Evolutionary conservation across 2,888 invertebrate species (phyloP).

Genomic region (Xestia ashworthii): DNA sequence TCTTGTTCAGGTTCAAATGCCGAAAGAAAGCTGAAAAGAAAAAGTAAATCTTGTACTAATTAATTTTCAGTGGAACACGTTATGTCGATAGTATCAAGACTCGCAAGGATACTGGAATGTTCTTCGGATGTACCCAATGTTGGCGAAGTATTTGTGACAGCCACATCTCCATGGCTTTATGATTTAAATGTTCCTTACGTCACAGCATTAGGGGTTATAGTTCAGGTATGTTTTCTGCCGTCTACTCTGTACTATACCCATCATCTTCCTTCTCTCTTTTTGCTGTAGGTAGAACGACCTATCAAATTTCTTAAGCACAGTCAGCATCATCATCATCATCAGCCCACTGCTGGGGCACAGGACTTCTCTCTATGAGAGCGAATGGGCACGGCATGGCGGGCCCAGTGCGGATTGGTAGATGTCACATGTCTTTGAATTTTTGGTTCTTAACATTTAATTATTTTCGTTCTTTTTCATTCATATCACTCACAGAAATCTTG

Average conservation of each 20-base stretch:
- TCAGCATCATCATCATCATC: too few species aligned
- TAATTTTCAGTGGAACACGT: conserved; percentile 75
- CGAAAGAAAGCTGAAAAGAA: conserved; percentile 82
- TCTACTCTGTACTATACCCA: background rate
- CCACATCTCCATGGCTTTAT: conserved; percentile 69
- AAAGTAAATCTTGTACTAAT: conserved; percentile 49
- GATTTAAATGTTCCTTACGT: conserved; percentile 63
- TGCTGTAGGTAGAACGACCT: too few species aligned
- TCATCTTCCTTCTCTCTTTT: too few species aligned
- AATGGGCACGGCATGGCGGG: too few species aligned
- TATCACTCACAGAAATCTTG: too few species aligned
- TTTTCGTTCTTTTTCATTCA: too few species aligned
- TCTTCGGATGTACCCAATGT: conserved; percentile 22
- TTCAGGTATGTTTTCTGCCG: conserved; percentile 68
- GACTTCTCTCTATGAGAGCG: too few species aligned
- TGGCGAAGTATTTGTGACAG: conserved; percentile 62
- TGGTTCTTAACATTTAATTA: too few species aligned
- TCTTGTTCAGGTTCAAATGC: conserved; percentile 79
- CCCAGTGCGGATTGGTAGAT: too few species aligned
- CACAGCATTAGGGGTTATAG: conserved; percentile 62
- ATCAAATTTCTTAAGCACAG: too few species aligned
- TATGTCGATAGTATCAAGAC: conserved; percentile 61
- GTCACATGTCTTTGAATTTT: too few species aligned
- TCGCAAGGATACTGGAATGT: conserved; percentile 61
- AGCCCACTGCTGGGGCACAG: too few species aligned